phyloP scores from a whole-genome alignment of 2,888 invertebrate genomes.

The Drosophila prostipennis region DNA sequence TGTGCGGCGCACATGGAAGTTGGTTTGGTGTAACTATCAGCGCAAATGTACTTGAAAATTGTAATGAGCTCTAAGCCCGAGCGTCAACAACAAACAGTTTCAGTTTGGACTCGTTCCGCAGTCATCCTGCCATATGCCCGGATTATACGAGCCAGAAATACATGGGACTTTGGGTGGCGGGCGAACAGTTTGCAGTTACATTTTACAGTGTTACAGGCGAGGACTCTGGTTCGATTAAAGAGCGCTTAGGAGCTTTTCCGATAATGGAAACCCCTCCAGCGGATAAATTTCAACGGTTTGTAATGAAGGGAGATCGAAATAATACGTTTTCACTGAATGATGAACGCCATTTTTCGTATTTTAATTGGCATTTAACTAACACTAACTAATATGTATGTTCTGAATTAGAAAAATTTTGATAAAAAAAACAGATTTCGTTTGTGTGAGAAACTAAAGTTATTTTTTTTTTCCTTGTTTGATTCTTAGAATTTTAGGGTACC shows the following conservation, averaged over 20 bases:
- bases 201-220: conserved; percentile 46
- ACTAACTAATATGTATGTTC: too few relatives aligned
- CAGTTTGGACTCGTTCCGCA: conserved; percentile 39
- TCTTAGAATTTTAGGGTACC: too few relatives aligned
- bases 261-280: conserved; percentile 4
- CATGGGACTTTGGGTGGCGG: conserved; percentile 10
- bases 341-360: too few relatives aligned
- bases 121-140: conserved; percentile 73
- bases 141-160: conserved; percentile 57
- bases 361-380: not conserved
- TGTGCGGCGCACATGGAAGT: conserved; percentile 57
- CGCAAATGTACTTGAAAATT: conserved; percentile 81
- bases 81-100: conserved; percentile 77
- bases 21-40: conserved; percentile 75
- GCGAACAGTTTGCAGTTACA: conserved; percentile 53
- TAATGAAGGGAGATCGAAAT: not conserved
- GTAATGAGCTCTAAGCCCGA: conserved; percentile 79
- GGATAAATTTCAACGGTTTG: not conserved
- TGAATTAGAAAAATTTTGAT: too few relatives aligned
- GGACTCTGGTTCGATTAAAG: conserved; percentile 16
- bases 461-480: too few relatives aligned
- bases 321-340: conserved; percentile 3
- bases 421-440: too few relatives aligned
- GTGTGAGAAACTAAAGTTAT: too few relatives aligned
- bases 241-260: conserved; percentile 2